Conservation (phyloP, 2,888 invertebrate species). For the Chrysina gloriosa region DNA sequence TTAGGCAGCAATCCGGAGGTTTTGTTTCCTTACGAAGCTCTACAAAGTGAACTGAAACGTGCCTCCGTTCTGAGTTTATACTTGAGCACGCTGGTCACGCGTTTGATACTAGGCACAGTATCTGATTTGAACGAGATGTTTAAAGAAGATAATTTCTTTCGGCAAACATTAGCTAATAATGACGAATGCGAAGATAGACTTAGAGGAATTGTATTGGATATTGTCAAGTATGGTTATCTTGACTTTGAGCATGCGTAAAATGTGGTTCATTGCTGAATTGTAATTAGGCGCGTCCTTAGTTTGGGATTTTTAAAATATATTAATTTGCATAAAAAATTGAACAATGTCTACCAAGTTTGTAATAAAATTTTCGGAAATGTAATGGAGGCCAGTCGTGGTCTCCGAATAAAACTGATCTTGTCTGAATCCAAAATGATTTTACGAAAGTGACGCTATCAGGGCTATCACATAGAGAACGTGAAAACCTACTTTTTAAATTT, state of each 20-base stretch:
- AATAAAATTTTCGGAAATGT: too few species aligned
- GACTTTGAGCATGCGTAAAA: conserved; percentile 5
- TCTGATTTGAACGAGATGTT: conserved; percentile 48
- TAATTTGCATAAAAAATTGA: too few species aligned
- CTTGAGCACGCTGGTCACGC: conserved; percentile 48
- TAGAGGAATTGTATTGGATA: conserved; percentile 24
- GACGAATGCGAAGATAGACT: conserved; percentile 16
- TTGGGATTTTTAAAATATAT: too few species aligned
- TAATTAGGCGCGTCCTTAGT: neutral
- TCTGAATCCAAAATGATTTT: too few species aligned
- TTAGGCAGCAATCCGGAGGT: conserved; percentile 52
- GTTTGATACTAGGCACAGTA: conserved; percentile 52
- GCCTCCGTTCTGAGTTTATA: conserved; percentile 51
- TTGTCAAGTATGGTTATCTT: conserved; percentile 24
- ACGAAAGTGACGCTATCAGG: too few species aligned
- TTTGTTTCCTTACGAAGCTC: neutral
- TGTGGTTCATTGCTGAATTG: neutral
- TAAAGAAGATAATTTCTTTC: conserved; percentile 3
- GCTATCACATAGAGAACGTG: neutral
- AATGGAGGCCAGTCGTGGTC: neutral
- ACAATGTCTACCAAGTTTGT: too few species aligned
- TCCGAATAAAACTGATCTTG: neutral
- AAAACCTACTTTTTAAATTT: neutral
- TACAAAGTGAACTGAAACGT: neutral
- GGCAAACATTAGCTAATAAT: conserved; percentile 21